Percentiles rank a stretch among this genome's conserved stretches.
Evolutionary conservation across 2,888 invertebrate genomes (phyloP).

Genomic region (Xanthia icteritia): DNA sequence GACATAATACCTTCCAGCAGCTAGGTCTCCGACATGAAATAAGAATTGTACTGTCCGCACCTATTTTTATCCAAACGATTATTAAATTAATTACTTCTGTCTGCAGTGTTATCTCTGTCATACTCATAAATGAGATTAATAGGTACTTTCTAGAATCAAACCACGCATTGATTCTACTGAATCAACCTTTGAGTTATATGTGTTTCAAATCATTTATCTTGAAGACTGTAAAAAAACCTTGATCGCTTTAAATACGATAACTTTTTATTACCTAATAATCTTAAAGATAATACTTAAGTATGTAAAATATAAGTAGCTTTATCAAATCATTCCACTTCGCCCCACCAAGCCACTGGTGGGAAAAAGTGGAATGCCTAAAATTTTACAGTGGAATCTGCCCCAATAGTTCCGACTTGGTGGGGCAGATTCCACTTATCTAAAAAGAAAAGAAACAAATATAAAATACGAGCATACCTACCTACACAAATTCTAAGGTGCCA

Average conservation of each 20-base stretch:
- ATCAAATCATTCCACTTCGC: too few species aligned
- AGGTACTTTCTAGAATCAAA: conserved; percentile 40
- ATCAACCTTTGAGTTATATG: conserved; percentile 13
- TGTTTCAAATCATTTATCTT: conserved; percentile 27
- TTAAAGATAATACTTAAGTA: not conserved
- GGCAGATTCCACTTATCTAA: too few species aligned
- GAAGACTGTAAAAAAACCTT: not conserved
- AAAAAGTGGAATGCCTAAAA: too few species aligned
- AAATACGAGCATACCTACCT: too few species aligned
- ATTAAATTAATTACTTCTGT: conserved; percentile 16
- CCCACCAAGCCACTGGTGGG: too few species aligned
- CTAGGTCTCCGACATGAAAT: not conserved
- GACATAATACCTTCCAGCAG: not conserved
- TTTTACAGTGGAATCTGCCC: too few species aligned
- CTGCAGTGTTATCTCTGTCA: conserved; percentile 23
- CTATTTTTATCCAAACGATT: conserved; percentile 3
- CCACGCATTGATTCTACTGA: conserved; percentile 28
- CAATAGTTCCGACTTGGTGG: too few species aligned
- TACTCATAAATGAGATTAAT: conserved; percentile 11
- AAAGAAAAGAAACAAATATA: too few species aligned
- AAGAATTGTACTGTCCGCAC: not conserved
- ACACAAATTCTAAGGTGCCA: too few species aligned
- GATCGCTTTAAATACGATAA: conserved; percentile 1
- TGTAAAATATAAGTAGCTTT: too few species aligned
- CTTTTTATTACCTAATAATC: conserved; percentile 17